A percentile compares a stretch with the other conserved stretches of the same genome.
Conservation (phyloP, 1,140 invertebrate genomes). For the Pteromalus puparum region DNA sequence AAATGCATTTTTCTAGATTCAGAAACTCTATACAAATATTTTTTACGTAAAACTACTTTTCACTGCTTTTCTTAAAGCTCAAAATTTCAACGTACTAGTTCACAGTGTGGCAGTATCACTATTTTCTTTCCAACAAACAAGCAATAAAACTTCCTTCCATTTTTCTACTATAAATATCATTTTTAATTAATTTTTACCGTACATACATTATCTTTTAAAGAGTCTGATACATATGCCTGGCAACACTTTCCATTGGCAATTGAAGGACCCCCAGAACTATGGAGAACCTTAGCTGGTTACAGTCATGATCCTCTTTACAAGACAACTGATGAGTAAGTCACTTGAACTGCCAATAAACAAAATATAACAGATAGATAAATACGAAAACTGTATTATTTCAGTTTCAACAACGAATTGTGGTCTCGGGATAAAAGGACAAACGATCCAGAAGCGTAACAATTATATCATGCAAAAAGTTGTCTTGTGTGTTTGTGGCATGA, state of each 20-base stretch:
- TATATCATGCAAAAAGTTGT: slow-evolving; percentile 11
- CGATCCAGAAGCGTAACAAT: background rate
- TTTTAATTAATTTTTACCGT: background rate
- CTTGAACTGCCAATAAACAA: background rate
- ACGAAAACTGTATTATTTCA: slow-evolving; percentile 40
- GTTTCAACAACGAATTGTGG: slow-evolving; percentile 65
- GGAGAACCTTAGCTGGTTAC: slow-evolving; percentile 66
- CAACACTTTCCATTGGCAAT: slow-evolving; percentile 67
- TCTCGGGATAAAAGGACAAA: slow-evolving; percentile 59
- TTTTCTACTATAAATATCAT: background rate
- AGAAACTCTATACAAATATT: no score
- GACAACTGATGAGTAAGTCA: slow-evolving; percentile 61
- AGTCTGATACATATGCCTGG: slow-evolving; percentile 58
- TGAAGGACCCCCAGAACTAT: slow-evolving; percentile 67
- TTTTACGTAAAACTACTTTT: no score
- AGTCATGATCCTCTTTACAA: slow-evolving; percentile 56
- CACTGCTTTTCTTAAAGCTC: no score
- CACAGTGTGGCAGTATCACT: no score
- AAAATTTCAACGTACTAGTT: no score
- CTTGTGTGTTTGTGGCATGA: background rate
- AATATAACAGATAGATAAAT: no score
- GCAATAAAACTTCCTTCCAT: background rate
- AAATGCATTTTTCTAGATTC: no score
- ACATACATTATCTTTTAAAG: slow-evolving; percentile 15
- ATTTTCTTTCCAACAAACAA: background rate